Percentiles rank a stretch among this genome's conserved stretches.
phyloP scores from a whole-genome alignment of 2,797 vertebrate genomes.

The Enteromius treurensis region DNA sequence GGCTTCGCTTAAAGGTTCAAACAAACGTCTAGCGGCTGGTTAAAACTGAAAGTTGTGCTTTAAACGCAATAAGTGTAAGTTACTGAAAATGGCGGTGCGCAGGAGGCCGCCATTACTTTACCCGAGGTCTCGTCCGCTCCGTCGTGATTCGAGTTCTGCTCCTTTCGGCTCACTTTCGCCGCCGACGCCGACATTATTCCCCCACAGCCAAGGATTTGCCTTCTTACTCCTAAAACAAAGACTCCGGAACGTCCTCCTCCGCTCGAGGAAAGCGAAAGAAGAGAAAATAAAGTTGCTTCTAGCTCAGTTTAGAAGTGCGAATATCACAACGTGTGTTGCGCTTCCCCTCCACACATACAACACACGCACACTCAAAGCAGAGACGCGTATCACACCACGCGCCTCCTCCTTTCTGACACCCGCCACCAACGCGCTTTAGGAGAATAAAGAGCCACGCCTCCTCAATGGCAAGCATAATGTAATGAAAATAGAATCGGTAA shows the following conservation, averaged over 20 bases:
- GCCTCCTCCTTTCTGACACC: slow-evolving; percentile 44
- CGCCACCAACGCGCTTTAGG: slow-evolving; percentile 56
- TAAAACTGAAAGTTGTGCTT: not conserved
- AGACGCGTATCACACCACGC: slow-evolving; percentile 45
- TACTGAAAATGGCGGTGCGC: slow-evolving; percentile 83
- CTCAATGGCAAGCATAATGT: not conserved
- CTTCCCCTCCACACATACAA: slow-evolving; percentile 56
- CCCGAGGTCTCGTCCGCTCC: slow-evolving; percentile 98
- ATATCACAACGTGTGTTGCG: slow-evolving; percentile 65
- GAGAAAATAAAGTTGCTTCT: slow-evolving; percentile 64
- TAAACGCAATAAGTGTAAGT: slow-evolving; percentile 53
- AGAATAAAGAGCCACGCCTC: slow-evolving; percentile 30
- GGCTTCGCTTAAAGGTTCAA: not conserved
- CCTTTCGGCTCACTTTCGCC: slow-evolving; percentile 99
- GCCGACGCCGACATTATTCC: slow-evolving; percentile 93
- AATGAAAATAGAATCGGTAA: not conserved
- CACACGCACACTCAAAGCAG: slow-evolving; percentile 48
- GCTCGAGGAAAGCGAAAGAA: slow-evolving; percentile 62
- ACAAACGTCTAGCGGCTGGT: not conserved
- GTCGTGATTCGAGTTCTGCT: slow-evolving; percentile 99
- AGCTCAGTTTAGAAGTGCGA: slow-evolving; percentile 69
- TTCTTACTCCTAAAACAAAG: slow-evolving; percentile 31
- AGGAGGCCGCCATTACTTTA: slow-evolving; percentile 86
- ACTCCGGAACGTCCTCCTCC: slow-evolving; percentile 28
- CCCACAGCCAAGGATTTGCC: slow-evolving; percentile 39